These are phyloP conservation scores for Sebastes nivosus DNA, from an alignment of 2,797 vertebrate genomes.

Conservation along the genomic window DNA sequence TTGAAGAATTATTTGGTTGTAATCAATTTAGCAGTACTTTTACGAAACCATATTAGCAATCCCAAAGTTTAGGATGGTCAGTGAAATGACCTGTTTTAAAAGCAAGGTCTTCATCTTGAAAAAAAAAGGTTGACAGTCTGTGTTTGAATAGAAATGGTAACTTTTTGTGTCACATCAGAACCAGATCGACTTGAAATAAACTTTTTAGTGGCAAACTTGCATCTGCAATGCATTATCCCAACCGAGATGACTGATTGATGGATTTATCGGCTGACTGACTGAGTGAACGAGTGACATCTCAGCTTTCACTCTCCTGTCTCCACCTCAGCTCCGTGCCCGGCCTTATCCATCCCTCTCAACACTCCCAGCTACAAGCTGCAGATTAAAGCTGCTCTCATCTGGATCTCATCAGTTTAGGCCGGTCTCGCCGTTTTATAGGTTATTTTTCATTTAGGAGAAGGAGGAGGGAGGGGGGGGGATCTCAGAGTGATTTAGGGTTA, in stretches of 20 bases:
- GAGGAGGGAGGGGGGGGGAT: constrained; percentile 7
- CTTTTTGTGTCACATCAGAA: background rate
- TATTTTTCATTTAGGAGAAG: constrained; percentile 71
- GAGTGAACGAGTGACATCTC: constrained; percentile 49
- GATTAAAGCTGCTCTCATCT: constrained; percentile 76
- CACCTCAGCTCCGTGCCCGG: constrained; percentile 32
- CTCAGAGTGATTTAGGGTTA: constrained; percentile 68
- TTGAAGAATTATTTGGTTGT: too few relatives aligned
- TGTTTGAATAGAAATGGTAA: background rate
- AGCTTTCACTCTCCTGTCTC: constrained; percentile 36
- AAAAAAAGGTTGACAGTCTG: background rate
- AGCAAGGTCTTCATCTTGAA: background rate
- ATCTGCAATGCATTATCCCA: constrained; percentile 49
- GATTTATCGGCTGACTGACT: constrained; percentile 41
- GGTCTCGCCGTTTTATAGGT: constrained; percentile 58
- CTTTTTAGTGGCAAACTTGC: background rate
- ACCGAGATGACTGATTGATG: constrained; percentile 18
- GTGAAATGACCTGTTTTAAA: background rate
- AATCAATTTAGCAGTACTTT: too few relatives aligned
- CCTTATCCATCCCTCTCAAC: constrained; percentile 57
- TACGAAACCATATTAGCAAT: background rate
- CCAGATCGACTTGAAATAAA: background rate
- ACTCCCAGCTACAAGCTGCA: constrained; percentile 39
- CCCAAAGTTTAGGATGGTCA: background rate
- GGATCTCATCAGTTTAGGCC: constrained; percentile 71